phyloP scores from a whole-genome alignment of 2,113 vertebrate genomes.

The Mungos mungo region DNA sequence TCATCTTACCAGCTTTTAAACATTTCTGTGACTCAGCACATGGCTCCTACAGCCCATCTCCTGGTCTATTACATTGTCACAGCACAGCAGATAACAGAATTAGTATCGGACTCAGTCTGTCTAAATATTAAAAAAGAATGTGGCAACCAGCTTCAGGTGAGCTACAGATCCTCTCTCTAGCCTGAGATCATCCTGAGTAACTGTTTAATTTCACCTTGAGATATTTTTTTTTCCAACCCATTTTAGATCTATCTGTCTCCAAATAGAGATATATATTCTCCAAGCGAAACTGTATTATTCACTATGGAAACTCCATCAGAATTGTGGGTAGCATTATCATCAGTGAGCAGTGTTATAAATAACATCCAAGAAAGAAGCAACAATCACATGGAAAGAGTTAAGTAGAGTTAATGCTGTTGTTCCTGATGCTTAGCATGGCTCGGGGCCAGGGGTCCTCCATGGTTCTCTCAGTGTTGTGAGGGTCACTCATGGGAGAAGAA shows the following conservation, averaged over 20 bases:
- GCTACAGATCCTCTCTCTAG: background rate
- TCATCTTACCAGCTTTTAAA: conserved; percentile 82
- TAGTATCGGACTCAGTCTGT: conserved; percentile 91
- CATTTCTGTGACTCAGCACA: conserved; percentile 85
- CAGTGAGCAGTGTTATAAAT: conserved; percentile 85
- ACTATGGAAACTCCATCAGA: conserved; percentile 78
- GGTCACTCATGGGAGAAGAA: background rate
- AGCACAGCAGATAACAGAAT: conserved; percentile 85
- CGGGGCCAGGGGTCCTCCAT: background rate
- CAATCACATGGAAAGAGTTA: conserved; percentile 82
- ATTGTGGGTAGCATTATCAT: conserved; percentile 88
- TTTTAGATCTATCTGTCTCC: conserved; percentile 84
- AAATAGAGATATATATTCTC: conserved; percentile 62
- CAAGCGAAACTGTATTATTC: conserved; percentile 81
- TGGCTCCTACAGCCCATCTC: conserved; percentile 90
- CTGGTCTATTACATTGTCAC: conserved; percentile 90
- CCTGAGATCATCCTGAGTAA: background rate
- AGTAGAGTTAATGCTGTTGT: background rate
- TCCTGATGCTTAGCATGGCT: background rate
- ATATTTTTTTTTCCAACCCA: conserved; percentile 47
- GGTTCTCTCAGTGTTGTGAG: background rate
- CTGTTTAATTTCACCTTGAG: background rate
- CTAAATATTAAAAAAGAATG: conserved; percentile 88
- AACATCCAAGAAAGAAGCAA: conserved; percentile 78
- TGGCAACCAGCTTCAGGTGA: conserved; percentile 86